phyloP scores from a whole-genome alignment of 2,113 vertebrate genomes.

The Salvelinus fontinalis region DNA sequence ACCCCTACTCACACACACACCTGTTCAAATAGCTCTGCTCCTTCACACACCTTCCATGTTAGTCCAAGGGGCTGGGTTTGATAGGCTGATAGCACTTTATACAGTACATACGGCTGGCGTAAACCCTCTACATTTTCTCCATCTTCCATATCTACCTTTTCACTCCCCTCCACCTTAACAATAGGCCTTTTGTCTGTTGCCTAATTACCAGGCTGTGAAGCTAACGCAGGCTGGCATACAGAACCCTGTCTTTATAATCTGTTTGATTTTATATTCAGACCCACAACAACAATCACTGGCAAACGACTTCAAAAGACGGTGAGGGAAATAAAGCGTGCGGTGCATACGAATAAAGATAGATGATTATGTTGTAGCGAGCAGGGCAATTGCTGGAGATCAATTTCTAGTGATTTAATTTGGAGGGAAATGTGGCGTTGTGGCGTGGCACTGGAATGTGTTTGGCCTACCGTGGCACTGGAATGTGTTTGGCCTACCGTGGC shows the following conservation, averaged over 20 bases:
- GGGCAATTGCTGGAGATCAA: not conserved
- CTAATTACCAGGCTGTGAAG: conserved; percentile 56
- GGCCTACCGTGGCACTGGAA: not conserved
- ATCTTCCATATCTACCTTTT: conserved; percentile 14
- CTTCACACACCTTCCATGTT: not conserved
- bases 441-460: not conserved
- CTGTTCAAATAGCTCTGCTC: not conserved
- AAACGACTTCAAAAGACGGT: not conserved
- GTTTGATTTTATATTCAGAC: conserved; percentile 29
- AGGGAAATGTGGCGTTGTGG: not conserved
- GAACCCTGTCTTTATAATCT: conserved; percentile 35
- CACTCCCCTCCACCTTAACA: conserved; percentile 22
- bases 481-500: not conserved
- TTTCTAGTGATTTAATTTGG: conserved; percentile 20
- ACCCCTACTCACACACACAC: not conserved
- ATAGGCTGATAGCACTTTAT: conserved; percentile 12
- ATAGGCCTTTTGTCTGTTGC: conserved; percentile 37
- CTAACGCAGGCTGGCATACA: conserved; percentile 7
- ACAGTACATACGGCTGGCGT: not conserved
- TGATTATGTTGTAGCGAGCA: conserved; percentile 11
- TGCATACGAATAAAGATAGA: not conserved
- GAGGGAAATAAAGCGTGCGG: not conserved
- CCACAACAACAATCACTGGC: conserved; percentile 8
- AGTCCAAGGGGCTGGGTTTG: conserved; percentile 1
- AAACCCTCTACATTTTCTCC: not conserved